Evolutionary conservation across 2,797 vertebrate species (phyloP).

Genomic region (Luscinia megarhynchos): DNA sequence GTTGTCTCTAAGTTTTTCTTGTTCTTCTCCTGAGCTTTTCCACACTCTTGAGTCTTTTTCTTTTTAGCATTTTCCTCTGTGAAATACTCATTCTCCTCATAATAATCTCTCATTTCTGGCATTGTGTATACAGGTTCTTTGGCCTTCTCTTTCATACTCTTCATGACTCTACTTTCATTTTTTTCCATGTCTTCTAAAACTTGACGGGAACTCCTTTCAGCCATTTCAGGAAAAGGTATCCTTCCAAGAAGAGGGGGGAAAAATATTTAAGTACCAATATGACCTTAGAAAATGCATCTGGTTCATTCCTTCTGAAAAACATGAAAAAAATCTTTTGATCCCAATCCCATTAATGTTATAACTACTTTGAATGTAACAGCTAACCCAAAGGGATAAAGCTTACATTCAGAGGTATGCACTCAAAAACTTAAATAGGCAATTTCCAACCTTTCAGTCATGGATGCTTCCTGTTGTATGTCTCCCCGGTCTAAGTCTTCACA

Average conservation of each 20-base stretch:
- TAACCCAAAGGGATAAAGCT: background rate
- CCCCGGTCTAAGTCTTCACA: slow-evolving; percentile 74
- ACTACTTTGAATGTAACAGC: background rate
- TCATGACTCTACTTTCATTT: background rate
- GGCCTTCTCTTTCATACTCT: background rate
- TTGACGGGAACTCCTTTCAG: background rate
- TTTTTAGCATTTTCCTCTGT: background rate
- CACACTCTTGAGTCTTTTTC: background rate
- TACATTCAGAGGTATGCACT: background rate
- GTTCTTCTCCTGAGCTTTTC: background rate
- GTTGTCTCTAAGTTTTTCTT: background rate
- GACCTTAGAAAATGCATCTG: background rate
- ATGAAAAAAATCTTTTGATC: background rate
- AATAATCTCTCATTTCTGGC: slow-evolving; percentile 36
- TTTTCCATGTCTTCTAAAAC: background rate
- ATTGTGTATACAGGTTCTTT: background rate
- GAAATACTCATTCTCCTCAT: slow-evolving; percentile 24
- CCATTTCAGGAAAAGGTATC: background rate
- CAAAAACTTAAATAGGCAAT: background rate
- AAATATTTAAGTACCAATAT: background rate
- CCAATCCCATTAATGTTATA: background rate
- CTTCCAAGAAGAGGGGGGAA: background rate
- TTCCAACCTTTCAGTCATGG: slow-evolving; percentile 25
- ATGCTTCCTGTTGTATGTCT: slow-evolving; percentile 5
- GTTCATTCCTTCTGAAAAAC: background rate